Base-by-base conservation (phyloP, 1,140 invertebrate species). In the Bombus picipes region DNA sequence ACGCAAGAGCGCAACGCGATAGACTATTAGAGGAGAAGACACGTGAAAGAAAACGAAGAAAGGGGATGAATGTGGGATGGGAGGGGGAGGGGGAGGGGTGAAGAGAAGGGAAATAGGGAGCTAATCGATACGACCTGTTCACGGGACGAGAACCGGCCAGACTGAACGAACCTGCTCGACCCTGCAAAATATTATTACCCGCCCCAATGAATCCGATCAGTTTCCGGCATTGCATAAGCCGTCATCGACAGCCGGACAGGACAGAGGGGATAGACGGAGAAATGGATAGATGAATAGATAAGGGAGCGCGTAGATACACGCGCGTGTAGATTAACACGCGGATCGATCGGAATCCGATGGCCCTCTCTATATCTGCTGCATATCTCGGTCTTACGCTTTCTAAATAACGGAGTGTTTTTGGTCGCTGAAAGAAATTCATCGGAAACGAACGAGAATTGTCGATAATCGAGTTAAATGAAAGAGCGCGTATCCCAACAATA, bases 181-280 rank as follows among this genome's bases (percentile, higher is more conserved):
- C 93, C 90, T 92, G 91, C 92, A 93, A 94, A 94, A 94, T 94
- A 93, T 94, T 93, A 93, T 94, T 94, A 94, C 90, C 85, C 91
- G 92, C 92, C 91, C 92, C 91, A 89, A 92, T 93, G 92, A 93
- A 91, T 93, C 92, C 91, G 93, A 93, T 94, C 92, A 92, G 93
- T 93, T 93, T 91, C 92, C 90, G 90, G 91, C 91, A 91, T 94
- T 94, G 92, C 93, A 92, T 94, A 93, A 94, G 92, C 92, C 91
- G 93, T 94, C 93, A 91, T 62, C 86, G 85, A 73, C 89, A 91
- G 88, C 81, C 85, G 78, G 73, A 62, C 83, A 53, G 81, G 72
- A 39, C 65, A 47, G 74, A 72, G 65, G 65, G 70, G 15, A 34
- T 62, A 43, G 66, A 39, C 34, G n/a, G 78, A 65, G 83, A 79